These are phyloP conservation scores for Enoplosus armatus DNA, from an alignment of 2,797 vertebrate genomes.

Conservation along the genomic window DNA sequence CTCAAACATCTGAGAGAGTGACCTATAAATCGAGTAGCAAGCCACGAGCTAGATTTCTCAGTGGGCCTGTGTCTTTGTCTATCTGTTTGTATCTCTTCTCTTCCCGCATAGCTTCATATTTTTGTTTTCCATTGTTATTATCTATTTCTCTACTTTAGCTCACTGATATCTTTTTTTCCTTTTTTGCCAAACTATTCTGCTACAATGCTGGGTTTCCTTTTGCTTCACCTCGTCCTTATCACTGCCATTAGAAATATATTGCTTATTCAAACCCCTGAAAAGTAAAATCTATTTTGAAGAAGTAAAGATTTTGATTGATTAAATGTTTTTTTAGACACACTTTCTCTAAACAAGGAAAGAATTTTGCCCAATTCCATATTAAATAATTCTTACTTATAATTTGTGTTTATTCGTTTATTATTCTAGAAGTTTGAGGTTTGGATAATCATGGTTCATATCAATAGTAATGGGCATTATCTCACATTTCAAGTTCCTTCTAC, in stretches of 20 bases:
- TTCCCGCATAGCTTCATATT: conserved; percentile 88
- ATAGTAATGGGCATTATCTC: conserved; percentile 6
- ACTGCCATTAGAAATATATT: conserved; percentile 18
- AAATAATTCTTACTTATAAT: not conserved
- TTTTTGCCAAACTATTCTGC: conserved; percentile 23
- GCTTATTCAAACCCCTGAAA: conserved; percentile 52
- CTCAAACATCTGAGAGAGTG: conserved; percentile 97
- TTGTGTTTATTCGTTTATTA: conserved; percentile 18
- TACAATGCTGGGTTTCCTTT: conserved; percentile 30
- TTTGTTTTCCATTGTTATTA: conserved; percentile 46
- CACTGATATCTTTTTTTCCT: conserved; percentile 36
- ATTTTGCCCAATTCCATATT: not conserved
- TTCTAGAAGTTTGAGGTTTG: conserved; percentile 45
- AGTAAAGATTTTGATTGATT: not conserved
- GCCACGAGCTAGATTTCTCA: conserved; percentile 99
- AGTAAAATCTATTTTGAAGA: not conserved
- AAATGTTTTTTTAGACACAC: not conserved
- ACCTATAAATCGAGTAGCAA: conserved; percentile 99
- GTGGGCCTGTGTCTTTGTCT: conserved; percentile 99
- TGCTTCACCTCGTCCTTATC: conserved; percentile 1
- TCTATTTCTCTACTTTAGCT: conserved; percentile 25
- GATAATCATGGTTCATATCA: conserved; percentile 47
- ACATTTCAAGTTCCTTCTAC: conserved; percentile 16
- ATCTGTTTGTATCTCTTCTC: conserved; percentile 99
- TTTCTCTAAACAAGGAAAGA: not conserved